Conservation (phyloP, 2,113 vertebrate genomes). For the Sebastes schlegelii region DNA sequence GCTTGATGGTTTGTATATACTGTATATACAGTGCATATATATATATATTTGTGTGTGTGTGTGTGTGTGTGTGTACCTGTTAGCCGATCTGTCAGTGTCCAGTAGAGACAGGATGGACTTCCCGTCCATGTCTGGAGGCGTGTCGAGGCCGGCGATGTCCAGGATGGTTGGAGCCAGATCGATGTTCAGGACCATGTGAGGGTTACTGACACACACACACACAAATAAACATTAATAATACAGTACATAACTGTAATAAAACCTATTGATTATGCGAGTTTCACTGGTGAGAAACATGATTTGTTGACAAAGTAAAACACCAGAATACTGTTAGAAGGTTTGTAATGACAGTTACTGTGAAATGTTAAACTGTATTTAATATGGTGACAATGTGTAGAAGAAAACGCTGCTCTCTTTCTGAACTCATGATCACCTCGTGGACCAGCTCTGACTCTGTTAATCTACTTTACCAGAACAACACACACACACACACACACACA, state of each 20-base stretch:
- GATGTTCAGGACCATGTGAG: conserved; percentile 96
- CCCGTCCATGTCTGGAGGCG: conserved; percentile 95
- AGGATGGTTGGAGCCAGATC: conserved; percentile 97
- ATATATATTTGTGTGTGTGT: neutral
- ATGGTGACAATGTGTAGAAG: neutral
- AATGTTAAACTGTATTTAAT: no score
- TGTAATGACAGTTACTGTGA: no score
- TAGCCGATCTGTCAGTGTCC: conserved; percentile 89
- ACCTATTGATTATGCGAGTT: no score
- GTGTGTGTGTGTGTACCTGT: conserved; percentile 83
- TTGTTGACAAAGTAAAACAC: no score
- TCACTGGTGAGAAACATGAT: no score
- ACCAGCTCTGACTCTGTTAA: conserved; percentile 37
- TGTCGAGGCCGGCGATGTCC: conserved; percentile 95
- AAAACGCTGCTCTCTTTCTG: neutral
- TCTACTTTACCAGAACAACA: conserved; percentile 29
- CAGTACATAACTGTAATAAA: no score
- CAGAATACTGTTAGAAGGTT: no score
- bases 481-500: conserved; percentile 7
- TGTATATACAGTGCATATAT: no score
- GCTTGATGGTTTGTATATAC: no score
- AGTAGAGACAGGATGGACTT: conserved; percentile 93
- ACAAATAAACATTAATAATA: no score
- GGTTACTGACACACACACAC: conserved; percentile 84
- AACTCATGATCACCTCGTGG: conserved; percentile 52